Conservation (phyloP, 2,797 vertebrate species). For the Hybognathus amarus region DNA sequence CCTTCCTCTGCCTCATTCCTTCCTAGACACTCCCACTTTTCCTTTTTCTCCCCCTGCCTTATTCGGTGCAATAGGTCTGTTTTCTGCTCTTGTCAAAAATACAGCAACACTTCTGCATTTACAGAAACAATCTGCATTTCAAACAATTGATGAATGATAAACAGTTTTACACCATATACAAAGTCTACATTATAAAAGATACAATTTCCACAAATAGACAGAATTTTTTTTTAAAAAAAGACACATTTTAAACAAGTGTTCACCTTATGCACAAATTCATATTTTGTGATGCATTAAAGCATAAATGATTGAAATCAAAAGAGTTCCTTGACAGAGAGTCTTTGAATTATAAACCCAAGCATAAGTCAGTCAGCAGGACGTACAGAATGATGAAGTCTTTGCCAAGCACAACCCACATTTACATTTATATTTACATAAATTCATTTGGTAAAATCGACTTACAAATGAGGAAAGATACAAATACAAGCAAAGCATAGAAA, state of each 20-base stretch:
- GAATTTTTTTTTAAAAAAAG: not conserved
- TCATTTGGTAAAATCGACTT: conserved; percentile 4
- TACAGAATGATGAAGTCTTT: not conserved
- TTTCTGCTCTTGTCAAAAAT: not conserved
- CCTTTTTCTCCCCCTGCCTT: not conserved
- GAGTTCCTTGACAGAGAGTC: not conserved
- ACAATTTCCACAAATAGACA: not conserved
- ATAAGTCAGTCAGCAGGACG: not conserved
- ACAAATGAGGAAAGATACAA: conserved; percentile 34
- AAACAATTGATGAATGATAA: not conserved
- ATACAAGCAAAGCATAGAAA: conserved; percentile 1
- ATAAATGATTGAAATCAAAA: not conserved
- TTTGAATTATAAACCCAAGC: conserved; percentile 3
- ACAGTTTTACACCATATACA: not conserved
- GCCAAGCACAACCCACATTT: not conserved
- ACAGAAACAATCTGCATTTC: not conserved
- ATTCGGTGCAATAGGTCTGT: not conserved
- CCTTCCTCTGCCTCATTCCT: conserved; percentile 43
- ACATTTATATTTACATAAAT: conserved; percentile 33
- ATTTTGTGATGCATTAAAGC: not conserved
- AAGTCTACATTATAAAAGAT: not conserved
- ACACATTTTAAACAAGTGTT: not conserved
- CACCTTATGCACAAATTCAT: not conserved
- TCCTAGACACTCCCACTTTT: conserved; percentile 53
- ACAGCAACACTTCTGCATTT: not conserved